Conservation (phyloP, 2,888 invertebrate genomes). For the Epiblema foenella region DNA sequence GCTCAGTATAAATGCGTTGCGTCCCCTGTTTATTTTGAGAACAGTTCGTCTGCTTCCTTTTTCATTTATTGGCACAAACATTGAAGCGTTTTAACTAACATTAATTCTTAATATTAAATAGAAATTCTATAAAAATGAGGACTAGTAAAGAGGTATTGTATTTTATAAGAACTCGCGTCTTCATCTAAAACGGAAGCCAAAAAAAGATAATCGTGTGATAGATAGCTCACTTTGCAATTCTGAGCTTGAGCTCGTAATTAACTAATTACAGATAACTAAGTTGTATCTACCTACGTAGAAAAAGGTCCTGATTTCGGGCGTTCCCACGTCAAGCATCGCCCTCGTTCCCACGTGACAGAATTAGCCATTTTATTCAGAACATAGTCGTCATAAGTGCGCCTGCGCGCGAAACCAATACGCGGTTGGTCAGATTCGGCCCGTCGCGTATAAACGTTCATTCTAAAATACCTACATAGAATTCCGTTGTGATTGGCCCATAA, state of each 20-base stretch:
- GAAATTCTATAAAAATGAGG: too few species aligned
- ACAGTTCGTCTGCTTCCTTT: background rate
- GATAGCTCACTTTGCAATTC: conserved; percentile 2
- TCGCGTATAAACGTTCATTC: conserved; percentile 60
- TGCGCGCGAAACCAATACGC: conserved; percentile 69
- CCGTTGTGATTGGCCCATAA: conserved; percentile 65
- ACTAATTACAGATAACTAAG: conserved; percentile 58
- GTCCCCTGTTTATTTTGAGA: background rate
- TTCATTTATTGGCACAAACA: background rate
- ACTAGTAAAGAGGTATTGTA: background rate
- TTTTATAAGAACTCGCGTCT: background rate
- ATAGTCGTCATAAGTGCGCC: conserved; percentile 69
- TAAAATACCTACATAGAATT: conserved; percentile 68
- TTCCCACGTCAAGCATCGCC: conserved; percentile 74
- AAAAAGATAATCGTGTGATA: background rate
- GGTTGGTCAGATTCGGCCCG: conserved; percentile 66
- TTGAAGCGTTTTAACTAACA: background rate
- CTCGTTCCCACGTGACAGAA: conserved; percentile 75
- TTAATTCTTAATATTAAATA: too few species aligned
- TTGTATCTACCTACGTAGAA: conserved; percentile 55
- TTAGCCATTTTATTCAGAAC: conserved; percentile 62
- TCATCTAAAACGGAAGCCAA: background rate
- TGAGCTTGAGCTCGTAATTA: conserved; percentile 53
- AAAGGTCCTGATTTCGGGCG: conserved; percentile 70
- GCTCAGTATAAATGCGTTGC: background rate